Conservation (phyloP, 2,113 vertebrate species). For the Scomber japonicus region DNA sequence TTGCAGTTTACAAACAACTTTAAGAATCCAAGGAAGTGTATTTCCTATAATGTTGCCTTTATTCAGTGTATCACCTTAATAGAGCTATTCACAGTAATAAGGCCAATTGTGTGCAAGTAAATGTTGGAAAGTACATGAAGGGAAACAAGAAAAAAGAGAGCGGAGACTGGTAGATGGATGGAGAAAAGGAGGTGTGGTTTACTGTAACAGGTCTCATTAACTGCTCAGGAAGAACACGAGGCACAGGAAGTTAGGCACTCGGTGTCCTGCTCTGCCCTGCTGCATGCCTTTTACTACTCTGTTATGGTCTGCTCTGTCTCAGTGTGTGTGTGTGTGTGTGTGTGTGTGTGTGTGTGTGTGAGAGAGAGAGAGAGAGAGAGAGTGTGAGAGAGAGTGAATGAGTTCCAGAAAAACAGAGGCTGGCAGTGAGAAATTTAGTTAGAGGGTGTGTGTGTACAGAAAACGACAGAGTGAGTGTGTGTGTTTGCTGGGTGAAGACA, state of each 20-base stretch:
- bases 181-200: constrained; percentile 43
- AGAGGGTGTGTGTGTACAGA: constrained; percentile 3
- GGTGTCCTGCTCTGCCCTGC: constrained; percentile 61
- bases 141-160: background rate
- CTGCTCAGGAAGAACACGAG: constrained; percentile 61
- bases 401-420: constrained; percentile 2
- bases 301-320: constrained; percentile 72
- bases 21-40: too few species aligned
- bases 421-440: background rate
- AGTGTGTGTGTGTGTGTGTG: constrained; percentile 47
- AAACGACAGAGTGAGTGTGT: background rate
- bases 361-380: constrained; percentile 3
- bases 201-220: constrained; percentile 65
- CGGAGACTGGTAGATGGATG: constrained; percentile 14
- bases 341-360: constrained; percentile 14
- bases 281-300: constrained; percentile 60
- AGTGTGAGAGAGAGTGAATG: constrained; percentile 3
- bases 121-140: too few species aligned
- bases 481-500: constrained; percentile 13
- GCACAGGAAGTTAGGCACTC: constrained; percentile 62
- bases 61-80: too few species aligned
- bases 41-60: too few species aligned
- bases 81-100: too few species aligned
- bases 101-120: too few species aligned
- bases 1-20: too few species aligned